Evolutionary conservation across 2,113 vertebrate species (phyloP), one percentile per base, ranked within the genome.

Genomic region (Eurypyga helias): DNA sequence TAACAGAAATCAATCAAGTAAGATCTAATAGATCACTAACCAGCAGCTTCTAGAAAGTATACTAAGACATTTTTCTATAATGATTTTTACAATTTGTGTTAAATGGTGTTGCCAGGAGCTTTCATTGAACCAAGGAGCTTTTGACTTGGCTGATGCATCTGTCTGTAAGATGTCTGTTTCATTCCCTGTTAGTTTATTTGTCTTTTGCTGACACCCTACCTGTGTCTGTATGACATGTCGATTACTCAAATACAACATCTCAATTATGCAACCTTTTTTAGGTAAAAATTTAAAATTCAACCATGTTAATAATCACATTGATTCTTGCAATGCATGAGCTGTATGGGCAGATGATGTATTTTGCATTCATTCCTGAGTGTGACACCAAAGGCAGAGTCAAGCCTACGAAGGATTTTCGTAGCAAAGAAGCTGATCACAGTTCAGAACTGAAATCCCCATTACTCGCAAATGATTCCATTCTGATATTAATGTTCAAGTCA

Each of bases 1-100:
- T 95, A 97, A 95, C 76, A 97, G 83, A 97, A 98, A 98, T 98
- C 95, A 96, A 97, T 98, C 97, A 97, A 97, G 90, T 65, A 65
- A 87, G 66, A 83, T 94, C 87, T 94, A 96, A 97, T 97, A 92
- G 58, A 94, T 97, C 87, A 96, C 81, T 79, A 87, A 64, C 46
- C 62, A 78, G 48, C 34, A 86, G 73, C 71, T 95, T 91, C 90
- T 96, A 65, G 93, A 89, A 97, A 96, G 70, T 38, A 84, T 18
- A 72, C 45, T 36, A 87, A 29, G 85, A 91, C 45, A 94, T 87
- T 95, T 97, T 97, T 85, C 87, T 96, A 54, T 82, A 90, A 78
- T 95, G 79, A 12, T 70, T 96, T 98, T 96, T 79, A 93, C 97
- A 97, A 93, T 95, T 77, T 92, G 65, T 97, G 70, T 95, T 96